A percentile compares a stretch with the other conserved stretches of the same genome.
Conservation (phyloP, 2,888 invertebrate species). For the Flabesymbios commensalis region DNA sequence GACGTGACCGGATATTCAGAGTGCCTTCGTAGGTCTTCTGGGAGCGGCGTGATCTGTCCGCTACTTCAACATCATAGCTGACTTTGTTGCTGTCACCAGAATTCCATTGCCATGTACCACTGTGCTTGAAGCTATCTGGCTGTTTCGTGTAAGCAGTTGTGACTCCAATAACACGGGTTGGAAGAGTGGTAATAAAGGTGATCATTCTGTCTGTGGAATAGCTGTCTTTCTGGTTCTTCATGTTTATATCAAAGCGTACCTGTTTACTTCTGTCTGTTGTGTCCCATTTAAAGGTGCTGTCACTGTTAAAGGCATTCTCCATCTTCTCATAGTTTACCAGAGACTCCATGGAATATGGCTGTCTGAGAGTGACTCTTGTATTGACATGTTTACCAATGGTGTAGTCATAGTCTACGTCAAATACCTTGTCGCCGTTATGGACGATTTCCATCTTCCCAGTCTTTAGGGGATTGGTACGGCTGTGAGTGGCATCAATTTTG, state of each 20-base stretch:
- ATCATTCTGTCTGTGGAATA: conserved; percentile 9
- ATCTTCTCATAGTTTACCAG: conserved; percentile 7
- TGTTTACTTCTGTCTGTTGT: conserved; percentile 29
- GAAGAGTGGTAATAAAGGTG: conserved; percentile 11
- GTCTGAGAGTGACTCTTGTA: conserved; percentile 8
- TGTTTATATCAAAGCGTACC: conserved; percentile 14
- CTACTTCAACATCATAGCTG: conserved; percentile 27
- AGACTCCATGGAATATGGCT: conserved; percentile 21
- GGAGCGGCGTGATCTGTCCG: conserved; percentile 23
- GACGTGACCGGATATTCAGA: conserved; percentile 23
- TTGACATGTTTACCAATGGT: conserved; percentile 12
- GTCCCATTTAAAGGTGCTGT: conserved; percentile 49
- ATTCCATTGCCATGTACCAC: conserved; percentile 21
- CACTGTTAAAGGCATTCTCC: conserved; percentile 1
- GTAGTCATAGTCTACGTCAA: conserved; percentile 29
- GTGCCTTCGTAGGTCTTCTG: conserved; percentile 34
- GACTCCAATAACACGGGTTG: conserved; percentile 15
- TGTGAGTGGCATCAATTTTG: conserved; percentile 8
- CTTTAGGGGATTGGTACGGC: neutral
- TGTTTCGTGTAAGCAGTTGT: conserved; percentile 7
- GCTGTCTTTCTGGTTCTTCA: conserved; percentile 17
- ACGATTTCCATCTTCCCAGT: conserved; percentile 20
- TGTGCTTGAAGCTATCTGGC: conserved; percentile 13
- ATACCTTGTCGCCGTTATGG: conserved; percentile 20
- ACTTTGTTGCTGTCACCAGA: conserved; percentile 32